phyloP scores from a whole-genome alignment of 2,113 vertebrate species.

The Diadophis punctatus region DNA sequence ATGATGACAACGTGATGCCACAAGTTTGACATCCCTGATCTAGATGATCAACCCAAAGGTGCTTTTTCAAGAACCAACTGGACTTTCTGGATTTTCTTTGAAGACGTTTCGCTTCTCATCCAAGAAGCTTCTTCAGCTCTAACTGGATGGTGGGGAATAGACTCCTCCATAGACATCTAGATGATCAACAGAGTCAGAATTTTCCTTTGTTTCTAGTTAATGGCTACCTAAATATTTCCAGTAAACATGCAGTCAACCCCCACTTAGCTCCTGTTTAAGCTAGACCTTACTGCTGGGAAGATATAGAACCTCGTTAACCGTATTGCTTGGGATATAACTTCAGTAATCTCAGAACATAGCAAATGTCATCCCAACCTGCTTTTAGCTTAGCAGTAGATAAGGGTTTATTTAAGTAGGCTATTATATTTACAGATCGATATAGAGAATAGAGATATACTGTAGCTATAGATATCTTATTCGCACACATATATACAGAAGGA shows the following conservation, averaged over 20 bases:
- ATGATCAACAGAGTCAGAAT: neutral
- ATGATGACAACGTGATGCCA: fast-evolving
- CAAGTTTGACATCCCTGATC: no score
- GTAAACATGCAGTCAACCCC: neutral
- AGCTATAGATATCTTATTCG: neutral
- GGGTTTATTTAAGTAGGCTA: neutral
- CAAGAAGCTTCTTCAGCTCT: no score
- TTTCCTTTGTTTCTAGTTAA: neutral
- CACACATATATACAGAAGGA: neutral
- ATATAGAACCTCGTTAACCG: neutral
- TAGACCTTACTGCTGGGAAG: neutral
- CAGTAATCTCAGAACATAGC: neutral
- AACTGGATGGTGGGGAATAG: no score
- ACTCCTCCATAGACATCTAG: no score
- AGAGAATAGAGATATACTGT: neutral
- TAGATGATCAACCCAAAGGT: no score
- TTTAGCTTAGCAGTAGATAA: neutral
- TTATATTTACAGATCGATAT: neutral
- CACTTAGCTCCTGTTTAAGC: neutral
- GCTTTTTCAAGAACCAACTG: no score
- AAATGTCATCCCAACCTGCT: neutral
- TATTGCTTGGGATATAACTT: neutral
- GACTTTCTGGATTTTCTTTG: no score
- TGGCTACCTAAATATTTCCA: neutral
- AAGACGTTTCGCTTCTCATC: no score